Percentiles rank a stretch among this genome's conserved stretches.
Conservation (phyloP, 2,888 invertebrate genomes). For the Mythimna ferrago region DNA sequence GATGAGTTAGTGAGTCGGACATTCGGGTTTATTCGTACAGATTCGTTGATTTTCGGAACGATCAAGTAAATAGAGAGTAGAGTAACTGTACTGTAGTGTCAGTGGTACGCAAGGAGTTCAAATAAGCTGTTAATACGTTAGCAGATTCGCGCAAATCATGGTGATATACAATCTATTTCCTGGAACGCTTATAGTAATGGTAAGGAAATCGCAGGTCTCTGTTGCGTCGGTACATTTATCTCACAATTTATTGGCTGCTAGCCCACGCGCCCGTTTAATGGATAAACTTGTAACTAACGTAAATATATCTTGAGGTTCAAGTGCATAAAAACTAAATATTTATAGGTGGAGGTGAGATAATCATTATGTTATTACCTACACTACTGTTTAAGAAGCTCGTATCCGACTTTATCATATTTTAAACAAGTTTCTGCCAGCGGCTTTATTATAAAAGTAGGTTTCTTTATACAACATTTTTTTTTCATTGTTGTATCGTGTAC, state of each 20-base stretch:
- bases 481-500: no score
- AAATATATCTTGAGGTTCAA: constrained; percentile 74
- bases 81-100: not conserved
- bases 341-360: constrained; percentile 66
- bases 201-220: constrained; percentile 66
- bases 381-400: constrained; percentile 26
- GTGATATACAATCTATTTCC: constrained; percentile 63
- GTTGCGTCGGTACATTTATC: constrained; percentile 67
- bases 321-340: constrained; percentile 69
- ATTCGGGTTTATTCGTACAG: not conserved
- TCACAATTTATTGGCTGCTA: constrained; percentile 72
- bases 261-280: constrained; percentile 71
- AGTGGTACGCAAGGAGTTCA: constrained; percentile 19
- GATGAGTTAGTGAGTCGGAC: not conserved
- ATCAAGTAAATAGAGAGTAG: not conserved
- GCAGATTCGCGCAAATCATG: constrained; percentile 49
- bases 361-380: not conserved
- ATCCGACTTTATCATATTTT: constrained; percentile 29
- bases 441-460: no score
- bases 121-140: constrained; percentile 34
- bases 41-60: constrained; percentile 15
- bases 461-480: no score
- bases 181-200: constrained; percentile 53
- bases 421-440: constrained; percentile 3
- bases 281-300: constrained; percentile 66